Base-by-base conservation (phyloP, 2,113 vertebrate genomes). In the Gadus chalcogrammus region DNA sequence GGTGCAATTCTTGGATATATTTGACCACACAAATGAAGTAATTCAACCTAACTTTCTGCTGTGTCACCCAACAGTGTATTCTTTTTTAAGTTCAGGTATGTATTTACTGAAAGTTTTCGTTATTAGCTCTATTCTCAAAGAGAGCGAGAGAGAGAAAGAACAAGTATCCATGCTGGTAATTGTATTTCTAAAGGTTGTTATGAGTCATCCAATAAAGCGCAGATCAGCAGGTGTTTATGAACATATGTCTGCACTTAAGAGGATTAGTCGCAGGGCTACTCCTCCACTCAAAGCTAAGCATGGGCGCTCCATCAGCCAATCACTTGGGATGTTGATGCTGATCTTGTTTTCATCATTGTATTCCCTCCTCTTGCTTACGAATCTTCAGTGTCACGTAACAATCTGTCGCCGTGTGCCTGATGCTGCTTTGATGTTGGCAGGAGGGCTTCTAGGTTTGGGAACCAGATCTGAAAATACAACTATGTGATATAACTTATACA, bases 231-330 rank as follows among this genome's bases (percentile, higher is more conserved):
- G 42, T 48, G 42, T 48, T 9, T 48, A 17, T n/a, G 72, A 38
- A 75, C 87, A 89, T 91, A 90, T 91, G 88, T 79, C 80, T 70
- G n/a, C 68, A 24, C 75, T 48, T 90, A 91, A 91, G 86, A 87
- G 83, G 90, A 90, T 91, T 90, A 90, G 71, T 35, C 12, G 24
- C 66, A 9, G 42, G 12, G 42, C 67, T 69, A 80, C 74, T 48
- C 67, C 66, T 64, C 56, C 27, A 74, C 82, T 68, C 67, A 68
- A 69, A 75, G 76, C 73, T 69, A 68, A 69, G 67, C 68, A 58
- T 72, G 64, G 67, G 38, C 2, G 58, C 55, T 6, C 48, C 69
- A 72, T 79, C 72, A 65, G 64, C 62, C 74, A 73, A 61, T 79
- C 70, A 76, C 75, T 80, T 64, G 55, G 16, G 24, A 74, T 64